A percentile compares a stretch with the other conserved stretches of the same genome.
Conservation (phyloP, 2,888 invertebrate genomes). For the Stenichneumon culpator region DNA sequence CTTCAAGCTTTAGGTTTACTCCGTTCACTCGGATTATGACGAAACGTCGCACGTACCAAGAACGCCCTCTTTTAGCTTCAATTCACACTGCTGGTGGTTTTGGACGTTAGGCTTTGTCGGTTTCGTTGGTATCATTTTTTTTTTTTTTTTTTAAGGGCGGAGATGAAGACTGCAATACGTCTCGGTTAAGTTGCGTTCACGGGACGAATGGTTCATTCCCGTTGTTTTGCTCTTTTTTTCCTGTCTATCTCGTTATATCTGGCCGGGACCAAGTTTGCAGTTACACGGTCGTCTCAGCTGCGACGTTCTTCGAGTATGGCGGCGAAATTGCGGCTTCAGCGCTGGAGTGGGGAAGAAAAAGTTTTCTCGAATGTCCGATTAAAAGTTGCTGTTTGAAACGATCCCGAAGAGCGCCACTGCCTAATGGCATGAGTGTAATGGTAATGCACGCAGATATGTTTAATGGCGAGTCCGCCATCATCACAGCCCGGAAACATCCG, state of each 20-base stretch:
- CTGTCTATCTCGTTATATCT: slow-evolving; percentile 45
- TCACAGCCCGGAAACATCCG: too few species aligned
- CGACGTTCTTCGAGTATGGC: slow-evolving; percentile 27
- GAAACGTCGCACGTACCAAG: slow-evolving; percentile 39
- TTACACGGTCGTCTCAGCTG: slow-evolving; percentile 12
- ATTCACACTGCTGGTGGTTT: background rate
- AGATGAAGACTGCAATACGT: slow-evolving; percentile 14
- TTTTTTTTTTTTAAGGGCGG: background rate
- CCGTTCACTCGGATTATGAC: slow-evolving; percentile 57
- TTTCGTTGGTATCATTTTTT: background rate
- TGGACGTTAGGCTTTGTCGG: background rate
- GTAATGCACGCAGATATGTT: too few species aligned
- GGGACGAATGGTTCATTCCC: slow-evolving; percentile 30
- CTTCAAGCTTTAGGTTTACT: slow-evolving; percentile 55
- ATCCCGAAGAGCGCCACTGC: too few species aligned
- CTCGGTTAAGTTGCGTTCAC: slow-evolving; percentile 21
- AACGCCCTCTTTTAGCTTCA: background rate
- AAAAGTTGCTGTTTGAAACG: background rate
- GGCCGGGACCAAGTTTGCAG: slow-evolving; percentile 42
- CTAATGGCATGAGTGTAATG: too few species aligned
- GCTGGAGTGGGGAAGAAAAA: background rate
- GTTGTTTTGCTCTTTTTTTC: background rate
- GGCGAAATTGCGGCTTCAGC: background rate
- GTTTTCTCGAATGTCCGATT: background rate
- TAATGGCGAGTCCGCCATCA: too few species aligned